Conservation (phyloP, 1,140 invertebrate genomes). For the Diachasma alloeum region DNA sequence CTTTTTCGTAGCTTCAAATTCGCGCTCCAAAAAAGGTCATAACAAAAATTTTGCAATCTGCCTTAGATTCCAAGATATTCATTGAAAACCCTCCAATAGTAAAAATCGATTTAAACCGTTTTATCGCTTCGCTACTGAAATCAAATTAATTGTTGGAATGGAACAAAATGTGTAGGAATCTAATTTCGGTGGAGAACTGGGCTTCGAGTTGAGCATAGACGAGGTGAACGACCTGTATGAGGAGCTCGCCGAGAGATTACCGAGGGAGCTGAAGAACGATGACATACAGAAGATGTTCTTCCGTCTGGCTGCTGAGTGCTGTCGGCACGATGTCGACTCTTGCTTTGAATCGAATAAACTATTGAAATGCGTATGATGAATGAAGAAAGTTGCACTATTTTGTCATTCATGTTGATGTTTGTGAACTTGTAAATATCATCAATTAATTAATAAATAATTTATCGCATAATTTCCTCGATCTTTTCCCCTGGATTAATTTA, state of each 20-base stretch:
- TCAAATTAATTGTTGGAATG: not conserved
- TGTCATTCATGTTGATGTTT: not conserved
- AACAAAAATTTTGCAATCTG: no score
- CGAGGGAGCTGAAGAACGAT: not conserved
- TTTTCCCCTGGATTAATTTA: not conserved
- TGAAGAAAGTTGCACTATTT: not conserved
- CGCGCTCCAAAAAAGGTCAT: no score
- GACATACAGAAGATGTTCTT: not conserved
- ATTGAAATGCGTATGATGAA: not conserved
- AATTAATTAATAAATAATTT: not conserved
- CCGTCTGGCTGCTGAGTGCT: not conserved
- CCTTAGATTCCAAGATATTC: no score
- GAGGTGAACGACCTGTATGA: not conserved
- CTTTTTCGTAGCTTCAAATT: no score
- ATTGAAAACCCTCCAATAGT: no score
- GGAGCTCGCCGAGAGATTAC: not conserved
- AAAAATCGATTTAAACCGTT: no score
- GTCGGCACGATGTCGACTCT: not conserved
- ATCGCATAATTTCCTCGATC: not conserved
- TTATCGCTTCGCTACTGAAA: no score
- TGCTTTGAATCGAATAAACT: not conserved
- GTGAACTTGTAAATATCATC: not conserved
- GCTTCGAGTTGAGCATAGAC: not conserved
- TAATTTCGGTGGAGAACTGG: not conserved
- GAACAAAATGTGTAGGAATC: not conserved